Conservation (phyloP, 2,113 vertebrate genomes). For the Sisor rabdophorus region DNA sequence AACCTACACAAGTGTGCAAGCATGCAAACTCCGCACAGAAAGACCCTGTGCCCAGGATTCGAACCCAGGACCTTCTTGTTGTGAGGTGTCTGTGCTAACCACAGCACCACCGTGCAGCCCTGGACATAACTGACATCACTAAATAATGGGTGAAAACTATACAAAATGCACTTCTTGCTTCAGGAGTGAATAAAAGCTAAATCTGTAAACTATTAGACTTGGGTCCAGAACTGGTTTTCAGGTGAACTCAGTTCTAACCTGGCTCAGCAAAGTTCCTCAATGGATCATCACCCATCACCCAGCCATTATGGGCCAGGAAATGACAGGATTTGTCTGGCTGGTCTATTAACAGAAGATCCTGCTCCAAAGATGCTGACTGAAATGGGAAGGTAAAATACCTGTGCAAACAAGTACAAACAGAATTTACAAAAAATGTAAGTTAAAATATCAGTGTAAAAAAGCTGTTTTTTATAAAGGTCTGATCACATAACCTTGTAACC, state of each 20-base stretch:
- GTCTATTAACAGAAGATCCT: slow-evolving; percentile 80
- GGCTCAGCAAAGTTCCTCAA: slow-evolving; percentile 93
- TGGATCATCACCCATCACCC: slow-evolving; percentile 97
- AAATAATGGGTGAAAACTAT: too few species aligned
- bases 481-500: too few species aligned
- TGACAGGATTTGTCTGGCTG: slow-evolving; percentile 79
- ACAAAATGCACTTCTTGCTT: background rate
- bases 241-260: slow-evolving; percentile 63
- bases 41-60: too few species aligned
- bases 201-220: background rate
- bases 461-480: too few species aligned
- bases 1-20: too few species aligned
- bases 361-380: slow-evolving; percentile 72
- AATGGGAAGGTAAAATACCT: slow-evolving; percentile 94
- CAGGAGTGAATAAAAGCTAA: background rate
- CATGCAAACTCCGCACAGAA: too few species aligned
- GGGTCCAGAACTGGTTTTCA: slow-evolving; percentile 63
- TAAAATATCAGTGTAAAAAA: too few species aligned
- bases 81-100: too few species aligned
- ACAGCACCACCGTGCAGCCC: too few species aligned
- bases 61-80: too few species aligned
- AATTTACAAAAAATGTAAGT: too few species aligned
- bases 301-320: slow-evolving; percentile 93
- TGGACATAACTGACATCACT: background rate
- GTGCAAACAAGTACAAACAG: background rate